Evolutionary conservation across 2,888 invertebrate species (phyloP).

Genomic region (Melieria crassipennis): DNA sequence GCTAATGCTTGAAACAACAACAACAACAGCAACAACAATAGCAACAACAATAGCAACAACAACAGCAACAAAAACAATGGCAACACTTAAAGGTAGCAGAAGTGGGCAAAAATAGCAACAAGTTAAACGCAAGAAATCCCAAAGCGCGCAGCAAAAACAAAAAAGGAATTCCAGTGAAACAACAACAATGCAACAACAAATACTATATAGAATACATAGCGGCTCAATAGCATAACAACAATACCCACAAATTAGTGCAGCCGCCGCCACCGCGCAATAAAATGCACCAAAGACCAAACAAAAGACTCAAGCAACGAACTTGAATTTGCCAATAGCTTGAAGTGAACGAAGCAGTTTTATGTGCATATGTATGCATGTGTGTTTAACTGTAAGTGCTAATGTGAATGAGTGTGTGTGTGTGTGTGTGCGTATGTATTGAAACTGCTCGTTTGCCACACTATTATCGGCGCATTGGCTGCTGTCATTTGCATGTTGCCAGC

Average conservation of each 20-base stretch:
- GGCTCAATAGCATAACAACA: constrained; percentile 24
- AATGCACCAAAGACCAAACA: background rate
- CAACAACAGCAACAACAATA: background rate
- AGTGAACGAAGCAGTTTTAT: background rate
- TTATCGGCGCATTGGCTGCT: too few relatives aligned
- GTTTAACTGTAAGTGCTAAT: background rate
- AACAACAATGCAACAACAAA: constrained; percentile 8
- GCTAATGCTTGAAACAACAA: background rate
- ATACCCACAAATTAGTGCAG: constrained; percentile 29
- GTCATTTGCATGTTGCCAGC: too few relatives aligned
- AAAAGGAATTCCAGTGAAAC: background rate
- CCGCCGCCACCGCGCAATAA: constrained; percentile 9
- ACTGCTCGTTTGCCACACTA: too few relatives aligned
- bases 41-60: background rate
- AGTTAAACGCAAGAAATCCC: background rate
- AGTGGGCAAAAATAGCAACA: background rate
- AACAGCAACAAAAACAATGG: background rate
- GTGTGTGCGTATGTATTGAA: background rate
- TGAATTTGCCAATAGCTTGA: background rate
- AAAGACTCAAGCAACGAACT: constrained; percentile 27
- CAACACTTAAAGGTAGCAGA: constrained; percentile 3
- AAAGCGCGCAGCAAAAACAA: background rate
- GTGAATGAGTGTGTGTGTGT: background rate
- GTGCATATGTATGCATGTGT: background rate
- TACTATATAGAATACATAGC: constrained; percentile 13